A percentile compares a stretch with the other conserved stretches of the same genome.
Evolutionary conservation across 2,113 vertebrate species (phyloP).

Genomic region (Ochotona princeps): DNA sequence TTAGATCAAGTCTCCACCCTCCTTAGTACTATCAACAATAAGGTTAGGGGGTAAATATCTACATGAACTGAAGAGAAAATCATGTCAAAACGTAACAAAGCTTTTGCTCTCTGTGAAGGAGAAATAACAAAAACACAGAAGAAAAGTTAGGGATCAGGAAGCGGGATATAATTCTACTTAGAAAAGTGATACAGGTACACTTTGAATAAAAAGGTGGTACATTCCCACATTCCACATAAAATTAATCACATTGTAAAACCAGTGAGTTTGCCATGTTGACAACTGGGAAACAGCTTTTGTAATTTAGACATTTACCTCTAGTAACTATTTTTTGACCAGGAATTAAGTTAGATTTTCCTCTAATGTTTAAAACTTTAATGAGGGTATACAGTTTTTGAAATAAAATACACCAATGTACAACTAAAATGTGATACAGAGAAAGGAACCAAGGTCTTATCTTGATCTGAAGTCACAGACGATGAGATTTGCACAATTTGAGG

Average conservation of each 20-base stretch:
- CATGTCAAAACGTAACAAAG: background rate
- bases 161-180: background rate
- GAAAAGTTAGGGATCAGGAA: background rate
- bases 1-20: too few relatives aligned
- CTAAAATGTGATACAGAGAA: background rate
- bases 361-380: background rate
- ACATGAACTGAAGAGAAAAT: too few relatives aligned
- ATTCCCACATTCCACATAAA: background rate
- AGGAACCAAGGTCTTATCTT: too few relatives aligned
- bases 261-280: background rate
- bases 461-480: background rate
- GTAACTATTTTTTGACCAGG: background rate
- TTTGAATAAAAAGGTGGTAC: background rate
- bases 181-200: background rate
- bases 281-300: background rate
- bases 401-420: background rate
- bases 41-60: too few relatives aligned
- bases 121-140: background rate
- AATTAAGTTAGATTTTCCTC: background rate
- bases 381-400: background rate
- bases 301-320: background rate
- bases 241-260: constrained; percentile 7
- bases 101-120: background rate
- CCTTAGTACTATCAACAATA: too few relatives aligned
- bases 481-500: background rate